A percentile compares a stretch with the other conserved stretches of the same genome.
phyloP scores from a whole-genome alignment of 2,888 invertebrate species.

The Phyllotreta cruciferae region DNA sequence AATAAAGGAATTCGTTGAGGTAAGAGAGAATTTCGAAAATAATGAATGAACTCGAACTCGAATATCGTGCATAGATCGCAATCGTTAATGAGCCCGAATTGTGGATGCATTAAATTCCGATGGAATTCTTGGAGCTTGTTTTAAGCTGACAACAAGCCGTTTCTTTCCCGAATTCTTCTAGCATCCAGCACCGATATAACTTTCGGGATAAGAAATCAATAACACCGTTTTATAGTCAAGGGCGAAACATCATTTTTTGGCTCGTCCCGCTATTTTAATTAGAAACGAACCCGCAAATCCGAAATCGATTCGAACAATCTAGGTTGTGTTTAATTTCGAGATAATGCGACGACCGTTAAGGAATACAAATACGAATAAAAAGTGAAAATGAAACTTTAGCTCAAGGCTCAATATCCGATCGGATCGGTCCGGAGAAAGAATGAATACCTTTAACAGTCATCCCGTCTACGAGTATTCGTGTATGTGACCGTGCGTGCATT shows the following conservation, averaged over 20 bases:
- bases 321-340: constrained; percentile 4
- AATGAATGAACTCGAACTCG: too few species aligned
- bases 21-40: too few species aligned
- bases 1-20: too few species aligned
- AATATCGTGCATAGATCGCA: too few species aligned
- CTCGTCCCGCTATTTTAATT: background rate
- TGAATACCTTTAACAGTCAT: background rate
- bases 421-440: background rate
- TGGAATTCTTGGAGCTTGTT: constrained; percentile 25
- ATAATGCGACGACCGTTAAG: background rate
- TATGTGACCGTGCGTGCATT: constrained; percentile 22
- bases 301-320: constrained; percentile 2
- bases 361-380: constrained; percentile 20
- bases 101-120: constrained; percentile 28
- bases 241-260: constrained; percentile 10
- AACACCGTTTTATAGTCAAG: constrained; percentile 15
- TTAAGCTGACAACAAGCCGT: constrained; percentile 27
- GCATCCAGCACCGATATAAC: constrained; percentile 28
- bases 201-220: constrained; percentile 33
- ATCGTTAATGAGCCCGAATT: constrained; percentile 2
- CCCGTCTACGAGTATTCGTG: too few species aligned
- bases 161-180: constrained; percentile 30
- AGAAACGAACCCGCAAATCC: constrained; percentile 2
- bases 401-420: constrained; percentile 7
- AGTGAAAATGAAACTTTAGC: constrained; percentile 32